Evolutionary conservation across 2,797 vertebrate genomes (phyloP).

Genomic region (Neosalanx taihuensis): DNA sequence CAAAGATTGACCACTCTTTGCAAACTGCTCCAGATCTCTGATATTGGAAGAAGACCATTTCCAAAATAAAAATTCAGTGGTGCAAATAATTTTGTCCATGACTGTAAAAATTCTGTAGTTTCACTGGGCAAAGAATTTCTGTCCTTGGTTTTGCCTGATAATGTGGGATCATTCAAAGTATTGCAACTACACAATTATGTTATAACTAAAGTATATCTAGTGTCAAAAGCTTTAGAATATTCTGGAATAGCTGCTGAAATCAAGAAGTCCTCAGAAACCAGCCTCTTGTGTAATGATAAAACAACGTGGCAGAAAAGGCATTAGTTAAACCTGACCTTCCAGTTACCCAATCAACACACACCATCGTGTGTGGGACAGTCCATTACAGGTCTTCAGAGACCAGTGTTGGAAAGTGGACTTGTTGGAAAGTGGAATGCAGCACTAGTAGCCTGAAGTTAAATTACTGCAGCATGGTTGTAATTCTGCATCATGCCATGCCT

Average conservation of each 20-base stretch:
- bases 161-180: too few species aligned
- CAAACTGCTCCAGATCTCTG: too few species aligned
- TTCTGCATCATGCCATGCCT: background rate
- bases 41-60: too few species aligned
- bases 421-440: background rate
- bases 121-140: too few species aligned
- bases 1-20: too few species aligned
- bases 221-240: background rate
- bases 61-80: too few species aligned
- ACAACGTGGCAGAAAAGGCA: background rate
- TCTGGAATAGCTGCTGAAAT: background rate
- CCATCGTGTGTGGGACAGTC: background rate
- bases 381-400: background rate
- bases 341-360: background rate
- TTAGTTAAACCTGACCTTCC: conserved; percentile 15
- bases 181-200: too few species aligned
- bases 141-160: too few species aligned
- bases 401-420: background rate
- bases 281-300: background rate
- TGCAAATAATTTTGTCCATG: too few species aligned
- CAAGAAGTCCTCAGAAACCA: background rate
- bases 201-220: background rate
- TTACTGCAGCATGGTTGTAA: background rate
- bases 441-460: too few species aligned
- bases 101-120: too few species aligned